Evolutionary conservation across 2,113 vertebrate genomes (phyloP).

Genomic region (Dasyornis broadbenti): DNA sequence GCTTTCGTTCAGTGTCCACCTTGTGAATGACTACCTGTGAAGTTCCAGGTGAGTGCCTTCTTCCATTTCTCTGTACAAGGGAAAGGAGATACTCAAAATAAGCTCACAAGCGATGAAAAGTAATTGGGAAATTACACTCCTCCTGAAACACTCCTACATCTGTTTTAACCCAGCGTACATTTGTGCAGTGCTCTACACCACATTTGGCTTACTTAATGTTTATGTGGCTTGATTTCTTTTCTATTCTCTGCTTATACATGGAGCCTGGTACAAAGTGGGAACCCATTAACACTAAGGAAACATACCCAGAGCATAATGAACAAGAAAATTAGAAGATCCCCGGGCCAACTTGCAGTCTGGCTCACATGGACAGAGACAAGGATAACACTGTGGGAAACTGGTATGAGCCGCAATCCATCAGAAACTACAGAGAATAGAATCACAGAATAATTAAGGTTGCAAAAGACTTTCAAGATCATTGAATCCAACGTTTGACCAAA

Average conservation of each 20-base stretch:
- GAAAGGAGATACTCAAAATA: background rate
- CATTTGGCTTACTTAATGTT: background rate
- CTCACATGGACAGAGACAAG: background rate
- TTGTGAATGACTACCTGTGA: background rate
- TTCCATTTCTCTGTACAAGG: background rate
- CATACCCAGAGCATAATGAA: background rate
- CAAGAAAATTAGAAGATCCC: background rate
- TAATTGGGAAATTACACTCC: background rate
- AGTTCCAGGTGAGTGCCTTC: background rate
- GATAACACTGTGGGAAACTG: background rate
- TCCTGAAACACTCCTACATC: background rate
- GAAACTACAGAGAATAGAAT: background rate
- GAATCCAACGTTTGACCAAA: background rate
- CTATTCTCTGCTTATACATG: background rate
- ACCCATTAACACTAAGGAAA: background rate
- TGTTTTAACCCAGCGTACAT: fast-evolving
- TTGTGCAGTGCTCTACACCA: background rate
- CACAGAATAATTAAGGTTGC: background rate
- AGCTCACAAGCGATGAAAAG: background rate
- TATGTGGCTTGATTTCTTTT: background rate
- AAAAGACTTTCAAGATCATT: background rate
- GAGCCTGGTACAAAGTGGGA: background rate
- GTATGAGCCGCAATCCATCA: fast-evolving
- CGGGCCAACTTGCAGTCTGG: background rate
- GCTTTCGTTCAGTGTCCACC: background rate